These are phyloP conservation scores for Papilio xuthus DNA, from an alignment of 1,140 invertebrate genomes.

Conservation along the genomic window DNA sequence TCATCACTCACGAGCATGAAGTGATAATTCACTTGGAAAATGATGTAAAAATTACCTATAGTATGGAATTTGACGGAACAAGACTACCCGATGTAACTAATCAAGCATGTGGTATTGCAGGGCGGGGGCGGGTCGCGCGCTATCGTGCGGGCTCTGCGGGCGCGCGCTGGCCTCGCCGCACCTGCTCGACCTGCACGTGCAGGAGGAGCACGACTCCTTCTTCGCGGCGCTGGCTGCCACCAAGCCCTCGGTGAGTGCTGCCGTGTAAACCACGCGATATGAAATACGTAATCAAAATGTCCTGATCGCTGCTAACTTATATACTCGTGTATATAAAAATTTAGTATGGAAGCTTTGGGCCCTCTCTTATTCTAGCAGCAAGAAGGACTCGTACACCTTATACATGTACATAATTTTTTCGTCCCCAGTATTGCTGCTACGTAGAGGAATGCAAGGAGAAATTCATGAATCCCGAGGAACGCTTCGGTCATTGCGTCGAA, in stretches of 20 bases:
- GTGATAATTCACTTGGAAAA: too few relatives aligned
- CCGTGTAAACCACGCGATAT: not conserved
- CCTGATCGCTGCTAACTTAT: too few relatives aligned
- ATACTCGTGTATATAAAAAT: too few relatives aligned
- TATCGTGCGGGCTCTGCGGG: slow-evolving; percentile 81
- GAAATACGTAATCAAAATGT: not conserved
- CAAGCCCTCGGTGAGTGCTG: slow-evolving; percentile 83
- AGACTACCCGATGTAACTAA: too few relatives aligned
- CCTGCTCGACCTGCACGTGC: slow-evolving; percentile 86
- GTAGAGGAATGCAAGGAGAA: slow-evolving; percentile 84
- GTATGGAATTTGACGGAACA: too few relatives aligned
- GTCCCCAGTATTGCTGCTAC: slow-evolving; percentile 85
- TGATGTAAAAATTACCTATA: too few relatives aligned
- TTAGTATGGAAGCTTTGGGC: too few relatives aligned
- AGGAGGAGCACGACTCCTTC: slow-evolving; percentile 86
- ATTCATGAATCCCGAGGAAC: slow-evolving; percentile 80
- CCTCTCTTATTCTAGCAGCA: too few relatives aligned
- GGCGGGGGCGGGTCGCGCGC: slow-evolving; percentile 54
- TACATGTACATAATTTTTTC: slow-evolving; percentile 45
- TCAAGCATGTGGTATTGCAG: too few relatives aligned
- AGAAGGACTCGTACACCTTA: too few relatives aligned
- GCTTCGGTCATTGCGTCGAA: slow-evolving; percentile 83
- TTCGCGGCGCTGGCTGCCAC: slow-evolving; percentile 84
- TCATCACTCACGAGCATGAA: not conserved
- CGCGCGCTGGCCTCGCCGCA: slow-evolving; percentile 84